phyloP scores from a whole-genome alignment of 2,888 invertebrate species.

The Nomada fucata region DNA sequence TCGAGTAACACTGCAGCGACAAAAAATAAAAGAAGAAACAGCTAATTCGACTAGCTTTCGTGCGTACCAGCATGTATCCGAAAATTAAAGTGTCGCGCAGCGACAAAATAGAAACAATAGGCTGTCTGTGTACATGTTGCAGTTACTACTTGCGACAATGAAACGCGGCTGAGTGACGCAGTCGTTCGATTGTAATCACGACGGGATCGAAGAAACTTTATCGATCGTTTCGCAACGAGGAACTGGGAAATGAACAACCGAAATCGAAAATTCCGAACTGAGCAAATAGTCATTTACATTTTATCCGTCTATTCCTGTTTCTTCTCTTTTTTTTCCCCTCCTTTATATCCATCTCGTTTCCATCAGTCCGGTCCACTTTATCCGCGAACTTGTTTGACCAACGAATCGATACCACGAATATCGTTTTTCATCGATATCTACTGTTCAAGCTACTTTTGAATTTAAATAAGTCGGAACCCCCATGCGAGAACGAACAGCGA shows the following conservation, averaged over 20 bases:
- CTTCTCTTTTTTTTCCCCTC: not conserved
- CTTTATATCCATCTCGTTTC: constrained; percentile 32
- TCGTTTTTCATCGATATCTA: constrained; percentile 41
- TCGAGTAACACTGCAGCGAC: constrained; percentile 3
- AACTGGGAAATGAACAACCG: constrained; percentile 10
- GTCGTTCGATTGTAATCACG: constrained; percentile 55
- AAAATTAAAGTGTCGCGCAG: constrained; percentile 41
- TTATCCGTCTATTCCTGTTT: not conserved
- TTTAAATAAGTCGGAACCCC: constrained; percentile 55
- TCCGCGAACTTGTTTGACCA: constrained; percentile 58
- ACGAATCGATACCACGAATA: constrained; percentile 50
- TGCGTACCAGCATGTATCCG: constrained; percentile 40
- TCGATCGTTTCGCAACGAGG: constrained; percentile 33
- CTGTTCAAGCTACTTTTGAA: constrained; percentile 31
- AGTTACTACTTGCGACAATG: constrained; percentile 45
- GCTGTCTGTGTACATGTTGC: constrained; percentile 11
- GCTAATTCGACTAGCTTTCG: constrained; percentile 24
- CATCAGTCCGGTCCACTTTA: constrained; percentile 35
- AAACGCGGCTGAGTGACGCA: constrained; percentile 46
- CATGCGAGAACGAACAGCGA: not conserved
- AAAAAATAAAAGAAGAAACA: not conserved
- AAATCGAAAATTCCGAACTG: constrained; percentile 22
- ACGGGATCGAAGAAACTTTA: constrained; percentile 34
- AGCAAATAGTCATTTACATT: constrained; percentile 57
- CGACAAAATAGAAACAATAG: constrained; percentile 1